phyloP scores from a whole-genome alignment of 2,113 vertebrate species.

The Petaurus breviceps region DNA sequence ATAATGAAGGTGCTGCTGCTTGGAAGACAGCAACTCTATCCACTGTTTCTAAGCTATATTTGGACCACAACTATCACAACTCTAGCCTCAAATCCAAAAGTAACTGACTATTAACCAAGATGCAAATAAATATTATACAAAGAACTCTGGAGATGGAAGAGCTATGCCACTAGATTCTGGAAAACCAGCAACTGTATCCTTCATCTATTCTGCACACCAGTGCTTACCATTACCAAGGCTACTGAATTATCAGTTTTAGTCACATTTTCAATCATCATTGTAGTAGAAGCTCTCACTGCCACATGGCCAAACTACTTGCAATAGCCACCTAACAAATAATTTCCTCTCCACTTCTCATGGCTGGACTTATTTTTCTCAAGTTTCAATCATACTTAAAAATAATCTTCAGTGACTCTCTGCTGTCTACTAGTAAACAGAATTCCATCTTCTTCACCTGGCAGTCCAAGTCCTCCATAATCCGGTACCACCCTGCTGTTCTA shows the following conservation, averaged over 20 bases:
- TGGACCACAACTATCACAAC: not conserved
- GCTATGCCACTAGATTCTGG: not conserved
- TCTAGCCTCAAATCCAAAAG: not conserved
- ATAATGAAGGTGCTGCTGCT: not conserved
- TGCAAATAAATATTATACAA: slow-evolving; percentile 5
- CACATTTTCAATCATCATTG: not conserved
- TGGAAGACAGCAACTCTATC: slow-evolving; percentile 3
- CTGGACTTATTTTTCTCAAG: not conserved
- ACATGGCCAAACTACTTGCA: not conserved
- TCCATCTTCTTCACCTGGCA: not conserved
- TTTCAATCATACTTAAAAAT: not conserved
- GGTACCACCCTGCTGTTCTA: not conserved
- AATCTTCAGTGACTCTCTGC: not conserved
- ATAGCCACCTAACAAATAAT: not conserved
- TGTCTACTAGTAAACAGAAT: too few species aligned
- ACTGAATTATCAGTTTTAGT: not conserved
- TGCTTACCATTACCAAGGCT: not conserved
- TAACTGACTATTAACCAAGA: not conserved
- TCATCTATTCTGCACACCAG: slow-evolving; percentile 3
- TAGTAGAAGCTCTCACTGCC: not conserved
- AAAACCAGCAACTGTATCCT: not conserved
- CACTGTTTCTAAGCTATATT: slow-evolving; percentile 9
- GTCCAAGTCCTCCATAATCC: not conserved
- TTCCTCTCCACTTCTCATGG: not conserved
- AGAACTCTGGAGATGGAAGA: slow-evolving; percentile 33